Evolutionary conservation across 2,113 vertebrate genomes (phyloP).

Genomic region (Rhinoptilus africanus): DNA sequence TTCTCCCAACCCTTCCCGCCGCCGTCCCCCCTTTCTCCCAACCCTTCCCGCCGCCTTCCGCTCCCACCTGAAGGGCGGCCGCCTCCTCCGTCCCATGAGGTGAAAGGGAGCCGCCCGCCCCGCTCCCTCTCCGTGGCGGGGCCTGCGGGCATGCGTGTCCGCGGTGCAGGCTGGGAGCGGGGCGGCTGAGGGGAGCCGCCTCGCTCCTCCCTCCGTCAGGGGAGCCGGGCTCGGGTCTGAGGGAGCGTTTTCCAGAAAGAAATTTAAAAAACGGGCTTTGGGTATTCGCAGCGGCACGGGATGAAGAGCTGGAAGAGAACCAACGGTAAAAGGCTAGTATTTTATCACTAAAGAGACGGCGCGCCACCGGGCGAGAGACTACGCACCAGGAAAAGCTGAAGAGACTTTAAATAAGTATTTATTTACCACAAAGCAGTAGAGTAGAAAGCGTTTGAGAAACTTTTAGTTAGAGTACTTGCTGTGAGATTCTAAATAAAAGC

Average conservation of each 20-base stretch:
- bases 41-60: no score
- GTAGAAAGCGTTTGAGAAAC: neutral
- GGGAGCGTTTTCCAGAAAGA: no score
- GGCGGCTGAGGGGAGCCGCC: fast-evolving
- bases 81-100: neutral
- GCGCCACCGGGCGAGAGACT: neutral
- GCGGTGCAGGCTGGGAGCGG: neutral
- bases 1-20: neutral
- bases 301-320: no score
- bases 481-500: neutral
- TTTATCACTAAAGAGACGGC: fast-evolving
- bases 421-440: neutral
- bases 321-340: no score
- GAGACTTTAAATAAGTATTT: fast-evolving
- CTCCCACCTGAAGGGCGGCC: neutral
- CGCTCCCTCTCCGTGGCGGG: fast-evolving
- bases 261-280: no score
- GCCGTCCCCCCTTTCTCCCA: neutral
- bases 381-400: fast-evolving
- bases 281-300: fast-evolving
- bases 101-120: fast-evolving
- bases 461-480: neutral
- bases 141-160: neutral
- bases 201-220: fast-evolving
- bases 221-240: fast-evolving